Conservation (phyloP, 2,888 invertebrate genomes). For the Erynnis tages region DNA sequence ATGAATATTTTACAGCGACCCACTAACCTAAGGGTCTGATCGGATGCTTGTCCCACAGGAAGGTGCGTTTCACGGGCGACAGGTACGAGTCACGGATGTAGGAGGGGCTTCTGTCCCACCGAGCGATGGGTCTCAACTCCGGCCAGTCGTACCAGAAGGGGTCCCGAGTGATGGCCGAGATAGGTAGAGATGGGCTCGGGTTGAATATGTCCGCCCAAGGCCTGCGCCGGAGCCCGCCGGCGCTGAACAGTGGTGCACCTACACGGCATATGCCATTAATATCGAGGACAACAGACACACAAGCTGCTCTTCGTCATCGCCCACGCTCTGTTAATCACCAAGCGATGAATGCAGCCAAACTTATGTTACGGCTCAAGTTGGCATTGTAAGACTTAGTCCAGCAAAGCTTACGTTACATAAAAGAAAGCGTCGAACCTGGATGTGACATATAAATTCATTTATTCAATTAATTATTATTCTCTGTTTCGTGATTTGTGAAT, state of each 20-base stretch:
- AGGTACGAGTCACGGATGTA: slow-evolving; percentile 93
- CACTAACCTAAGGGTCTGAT: slow-evolving; percentile 94
- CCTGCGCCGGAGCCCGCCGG: slow-evolving; percentile 83
- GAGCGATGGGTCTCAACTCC: slow-evolving; percentile 88
- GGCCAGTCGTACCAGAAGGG: slow-evolving; percentile 95
- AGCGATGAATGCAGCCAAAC: slow-evolving; percentile 40
- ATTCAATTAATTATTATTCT: no score
- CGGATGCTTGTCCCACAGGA: slow-evolving; percentile 95
- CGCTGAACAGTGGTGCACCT: slow-evolving; percentile 88
- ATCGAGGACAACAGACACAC: slow-evolving; percentile 65
- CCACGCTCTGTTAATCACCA: slow-evolving; percentile 44
- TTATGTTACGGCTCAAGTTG: slow-evolving; percentile 5
- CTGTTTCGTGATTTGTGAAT: no score
- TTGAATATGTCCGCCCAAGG: slow-evolving; percentile 87
- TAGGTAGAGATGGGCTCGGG: slow-evolving; percentile 89
- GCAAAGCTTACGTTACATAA: slow-evolving; percentile 8
- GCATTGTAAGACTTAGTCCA: slow-evolving; percentile 8
- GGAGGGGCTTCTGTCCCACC: slow-evolving; percentile 87
- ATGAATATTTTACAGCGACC: slow-evolving; percentile 65
- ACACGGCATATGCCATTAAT: slow-evolving; percentile 60
- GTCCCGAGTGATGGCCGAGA: slow-evolving; percentile 91
- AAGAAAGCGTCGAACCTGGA: slow-evolving; percentile 1
- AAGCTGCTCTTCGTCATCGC: slow-evolving; percentile 62
- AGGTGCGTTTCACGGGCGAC: slow-evolving; percentile 94
- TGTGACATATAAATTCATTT: not conserved